Evolutionary conservation across 2,888 invertebrate species (phyloP).

Genomic region (Tenthredo notha): DNA sequence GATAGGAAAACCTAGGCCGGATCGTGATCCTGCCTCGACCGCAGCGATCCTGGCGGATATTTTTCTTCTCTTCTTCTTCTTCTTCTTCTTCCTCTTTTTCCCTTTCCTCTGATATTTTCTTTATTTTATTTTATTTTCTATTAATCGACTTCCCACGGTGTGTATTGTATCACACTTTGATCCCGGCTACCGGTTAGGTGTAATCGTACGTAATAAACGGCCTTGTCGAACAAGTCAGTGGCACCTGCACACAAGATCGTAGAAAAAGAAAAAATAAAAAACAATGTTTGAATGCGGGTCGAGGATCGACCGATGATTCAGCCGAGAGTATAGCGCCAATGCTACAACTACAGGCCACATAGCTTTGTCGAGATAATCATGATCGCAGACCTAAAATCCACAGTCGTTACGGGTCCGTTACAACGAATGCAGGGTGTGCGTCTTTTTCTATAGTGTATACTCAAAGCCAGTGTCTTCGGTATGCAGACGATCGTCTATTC

Average conservation of each 20-base stretch:
- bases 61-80: not conserved
- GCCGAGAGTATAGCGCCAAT: not conserved
- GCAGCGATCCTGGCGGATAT: constrained; percentile 26
- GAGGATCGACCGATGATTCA: constrained; percentile 38
- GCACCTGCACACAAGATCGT: not conserved
- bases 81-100: not conserved
- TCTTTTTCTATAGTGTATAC: not conserved
- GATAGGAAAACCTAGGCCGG: not conserved
- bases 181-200: not conserved
- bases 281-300: not conserved
- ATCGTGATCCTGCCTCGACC: not conserved
- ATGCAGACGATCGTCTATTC: not conserved
- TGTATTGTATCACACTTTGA: not conserved
- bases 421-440: not conserved
- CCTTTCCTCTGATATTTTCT: not conserved
- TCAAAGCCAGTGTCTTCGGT: not conserved
- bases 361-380: not conserved
- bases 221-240: not conserved
- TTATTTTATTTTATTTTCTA: not conserved
- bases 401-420: not conserved
- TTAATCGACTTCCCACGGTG: not conserved
- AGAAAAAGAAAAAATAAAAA: too few relatives aligned
- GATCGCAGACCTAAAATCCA: not conserved
- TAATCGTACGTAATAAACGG: not conserved
- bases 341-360: not conserved